These are phyloP conservation scores for Listronotus oregonensis DNA, from an alignment of 1,140 invertebrate species.

Conservation along the genomic window DNA sequence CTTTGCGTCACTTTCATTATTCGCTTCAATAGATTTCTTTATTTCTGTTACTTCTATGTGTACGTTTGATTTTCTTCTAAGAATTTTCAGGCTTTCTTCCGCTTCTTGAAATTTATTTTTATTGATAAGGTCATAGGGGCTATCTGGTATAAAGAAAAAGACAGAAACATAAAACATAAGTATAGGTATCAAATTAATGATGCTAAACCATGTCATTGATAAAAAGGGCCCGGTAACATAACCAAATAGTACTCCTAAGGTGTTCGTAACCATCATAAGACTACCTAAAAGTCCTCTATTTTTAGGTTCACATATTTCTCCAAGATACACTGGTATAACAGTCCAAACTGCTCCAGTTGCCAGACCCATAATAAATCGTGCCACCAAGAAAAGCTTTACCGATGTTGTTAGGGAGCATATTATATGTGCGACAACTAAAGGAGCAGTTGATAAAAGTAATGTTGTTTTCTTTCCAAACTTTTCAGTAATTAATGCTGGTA, in stretches of 20 bases:
- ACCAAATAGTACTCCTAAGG: conserved; percentile 43
- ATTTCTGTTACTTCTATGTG: conserved; percentile 63
- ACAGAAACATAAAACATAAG: conserved; percentile 60
- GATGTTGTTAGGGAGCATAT: conserved; percentile 54
- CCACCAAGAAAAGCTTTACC: conserved; percentile 50
- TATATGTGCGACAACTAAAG: conserved; percentile 55
- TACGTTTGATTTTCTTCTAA: conserved; percentile 52
- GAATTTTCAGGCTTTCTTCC: conserved; percentile 28
- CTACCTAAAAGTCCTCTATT: conserved; percentile 57
- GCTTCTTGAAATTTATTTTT: conserved; percentile 24
- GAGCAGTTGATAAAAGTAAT: conserved; percentile 51
- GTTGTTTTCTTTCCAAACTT: conserved; percentile 57
- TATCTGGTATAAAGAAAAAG: conserved; percentile 67
- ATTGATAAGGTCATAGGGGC: conserved; percentile 63
- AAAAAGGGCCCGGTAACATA: conserved; percentile 65
- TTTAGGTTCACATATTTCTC: conserved; percentile 57
- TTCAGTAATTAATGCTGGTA: conserved; percentile 49
- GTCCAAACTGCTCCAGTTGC: conserved; percentile 56
- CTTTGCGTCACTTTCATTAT: conserved; percentile 41
- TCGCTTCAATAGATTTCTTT: conserved; percentile 55
- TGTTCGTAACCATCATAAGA: conserved; percentile 65
- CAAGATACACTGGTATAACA: conserved; percentile 59
- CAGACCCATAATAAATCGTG: conserved; percentile 56
- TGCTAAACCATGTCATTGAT: conserved; percentile 60
- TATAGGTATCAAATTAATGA: conserved; percentile 58